Conservation (phyloP, 2,113 vertebrate genomes). For the Epinephelus lanceolatus region DNA sequence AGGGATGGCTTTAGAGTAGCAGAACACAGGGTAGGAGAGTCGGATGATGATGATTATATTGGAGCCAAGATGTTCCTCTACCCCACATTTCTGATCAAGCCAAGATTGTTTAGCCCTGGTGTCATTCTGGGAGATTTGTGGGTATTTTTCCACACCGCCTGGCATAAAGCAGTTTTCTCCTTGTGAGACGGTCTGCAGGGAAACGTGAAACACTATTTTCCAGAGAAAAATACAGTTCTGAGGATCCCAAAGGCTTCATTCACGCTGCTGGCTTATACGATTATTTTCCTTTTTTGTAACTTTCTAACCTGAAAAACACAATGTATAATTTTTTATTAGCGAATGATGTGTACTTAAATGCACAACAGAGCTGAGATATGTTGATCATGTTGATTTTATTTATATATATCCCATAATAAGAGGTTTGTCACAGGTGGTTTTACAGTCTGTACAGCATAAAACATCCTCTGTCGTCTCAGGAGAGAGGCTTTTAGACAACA, state of each 20-base stretch:
- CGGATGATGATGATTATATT: constrained; percentile 1
- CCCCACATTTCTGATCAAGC: constrained; percentile 32
- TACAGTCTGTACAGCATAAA: background rate
- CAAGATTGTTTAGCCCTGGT: constrained; percentile 38
- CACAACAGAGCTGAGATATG: background rate
- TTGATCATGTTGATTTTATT: background rate
- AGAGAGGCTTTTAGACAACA: background rate
- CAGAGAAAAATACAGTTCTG: constrained; percentile 28
- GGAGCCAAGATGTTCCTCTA: constrained; percentile 7
- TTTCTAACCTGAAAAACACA: constrained; percentile 6
- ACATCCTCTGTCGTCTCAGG: background rate
- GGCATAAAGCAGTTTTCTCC: constrained; percentile 46
- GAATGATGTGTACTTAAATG: background rate
- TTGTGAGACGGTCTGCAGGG: constrained; percentile 26
- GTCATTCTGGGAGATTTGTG: constrained; percentile 60
- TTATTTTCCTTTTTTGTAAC: constrained; percentile 16
- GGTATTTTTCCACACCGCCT: constrained; percentile 26
- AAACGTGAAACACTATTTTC: constrained; percentile 48
- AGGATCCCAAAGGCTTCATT: constrained; percentile 41
- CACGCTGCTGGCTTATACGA: constrained; percentile 3
- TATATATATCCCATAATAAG: background rate
- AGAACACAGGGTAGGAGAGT: background rate
- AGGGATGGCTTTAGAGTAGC: constrained; percentile 3
- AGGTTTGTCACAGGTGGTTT: background rate
- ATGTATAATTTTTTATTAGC: background rate